These are phyloP conservation scores for Helicoverpa assulta DNA, from an alignment of 2,888 invertebrate species.

Conservation along the genomic window DNA sequence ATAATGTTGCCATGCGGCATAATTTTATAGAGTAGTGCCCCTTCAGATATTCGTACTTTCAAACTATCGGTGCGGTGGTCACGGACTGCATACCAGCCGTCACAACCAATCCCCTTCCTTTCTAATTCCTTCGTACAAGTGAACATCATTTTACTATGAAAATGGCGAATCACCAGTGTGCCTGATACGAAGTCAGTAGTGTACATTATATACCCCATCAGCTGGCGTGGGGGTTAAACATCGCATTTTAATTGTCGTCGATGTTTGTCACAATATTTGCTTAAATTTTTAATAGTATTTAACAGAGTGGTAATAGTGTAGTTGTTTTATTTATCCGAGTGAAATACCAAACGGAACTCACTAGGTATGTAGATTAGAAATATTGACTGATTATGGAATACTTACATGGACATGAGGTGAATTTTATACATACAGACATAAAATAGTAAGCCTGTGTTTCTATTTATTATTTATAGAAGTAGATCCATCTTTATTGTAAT, in stretches of 20 bases:
- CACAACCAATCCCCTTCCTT: conserved; percentile 31
- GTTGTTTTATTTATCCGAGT: conserved; percentile 27
- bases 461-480: conserved; percentile 17
- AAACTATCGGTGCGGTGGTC: conserved; percentile 34
- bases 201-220: conserved; percentile 28
- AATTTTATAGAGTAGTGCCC: conserved; percentile 34
- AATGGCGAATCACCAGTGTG: conserved; percentile 59
- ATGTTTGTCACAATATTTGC: conserved; percentile 33
- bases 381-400: conserved; percentile 50
- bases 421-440: conserved; percentile 28
- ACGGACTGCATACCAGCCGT: conserved; percentile 1
- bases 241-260: conserved; percentile 32
- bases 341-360: conserved; percentile 26
- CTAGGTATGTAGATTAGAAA: conserved; percentile 25
- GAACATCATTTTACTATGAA: conserved; percentile 36
- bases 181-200: conserved; percentile 44
- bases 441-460: conserved; percentile 8
- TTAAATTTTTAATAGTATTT: conserved; percentile 34
- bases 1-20: conserved; percentile 4
- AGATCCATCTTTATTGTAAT: conserved; percentile 17
- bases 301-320: conserved; percentile 32
- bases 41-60: conserved; percentile 10
- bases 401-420: conserved; percentile 31
- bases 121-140: conserved; percentile 56
- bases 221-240: conserved; percentile 32